Evolutionary conservation across 2,113 vertebrate species (phyloP).

Genomic region (Sebastes schlegelii): DNA sequence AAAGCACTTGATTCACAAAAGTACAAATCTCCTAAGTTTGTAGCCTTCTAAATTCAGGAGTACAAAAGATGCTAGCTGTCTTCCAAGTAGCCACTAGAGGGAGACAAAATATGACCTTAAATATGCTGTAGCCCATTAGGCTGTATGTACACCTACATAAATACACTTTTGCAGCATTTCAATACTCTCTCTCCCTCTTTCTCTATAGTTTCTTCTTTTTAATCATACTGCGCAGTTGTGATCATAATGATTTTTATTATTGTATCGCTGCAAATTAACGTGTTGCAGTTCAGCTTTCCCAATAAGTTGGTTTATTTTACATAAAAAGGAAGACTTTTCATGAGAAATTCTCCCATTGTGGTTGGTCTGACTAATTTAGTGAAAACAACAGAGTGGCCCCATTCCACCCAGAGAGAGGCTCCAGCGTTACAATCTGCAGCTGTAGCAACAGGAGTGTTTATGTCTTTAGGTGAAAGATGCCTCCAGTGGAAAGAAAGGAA

Average conservation of each 20-base stretch:
- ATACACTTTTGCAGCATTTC: not conserved
- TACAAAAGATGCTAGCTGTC: not conserved
- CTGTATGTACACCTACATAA: not conserved
- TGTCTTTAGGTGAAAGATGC: slow-evolving; percentile 44
- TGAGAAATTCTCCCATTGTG: slow-evolving; percentile 20
- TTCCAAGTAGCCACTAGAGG: slow-evolving; percentile 51
- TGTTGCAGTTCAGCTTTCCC: not conserved
- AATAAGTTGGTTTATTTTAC: not conserved
- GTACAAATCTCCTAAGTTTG: not conserved
- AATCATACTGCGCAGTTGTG: not conserved
- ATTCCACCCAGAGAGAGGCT: slow-evolving; percentile 35
- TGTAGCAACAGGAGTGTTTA: slow-evolving; percentile 55
- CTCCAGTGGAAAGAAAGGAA: slow-evolving; percentile 41
- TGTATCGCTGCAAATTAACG: not conserved
- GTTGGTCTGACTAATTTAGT: slow-evolving; percentile 44
- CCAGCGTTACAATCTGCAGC: slow-evolving; percentile 35
- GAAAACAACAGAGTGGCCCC: slow-evolving; percentile 29
- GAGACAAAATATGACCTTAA: slow-evolving; percentile 50
- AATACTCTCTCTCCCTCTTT: not conserved
- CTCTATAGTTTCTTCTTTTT: not conserved
- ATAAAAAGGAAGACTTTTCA: not conserved
- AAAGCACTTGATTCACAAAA: too few relatives aligned
- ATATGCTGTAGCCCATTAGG: not conserved
- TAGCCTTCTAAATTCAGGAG: not conserved
- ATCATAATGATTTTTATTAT: not conserved